Evolutionary conservation across 1,140 invertebrate genomes (phyloP), one percentile per base, ranked within the genome.

Genomic region (Cryptotermes secundus): DNA sequence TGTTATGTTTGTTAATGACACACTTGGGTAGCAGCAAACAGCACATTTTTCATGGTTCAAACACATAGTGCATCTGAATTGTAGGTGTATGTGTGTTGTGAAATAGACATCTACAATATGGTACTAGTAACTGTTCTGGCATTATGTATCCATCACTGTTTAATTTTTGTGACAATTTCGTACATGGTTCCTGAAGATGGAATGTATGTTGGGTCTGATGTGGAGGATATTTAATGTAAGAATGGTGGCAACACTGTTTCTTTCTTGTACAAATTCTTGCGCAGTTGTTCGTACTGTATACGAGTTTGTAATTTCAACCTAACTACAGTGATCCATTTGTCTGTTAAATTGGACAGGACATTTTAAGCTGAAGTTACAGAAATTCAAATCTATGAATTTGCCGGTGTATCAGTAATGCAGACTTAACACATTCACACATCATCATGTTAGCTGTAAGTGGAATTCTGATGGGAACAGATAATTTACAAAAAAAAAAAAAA

Each of bases 281-380:
- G 31, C 59, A 72, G 59, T 72, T n/a, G 59, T 26, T 65, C n/a
- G n/a, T 72, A 72, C 59, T 72, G 59, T 72, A 72, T 72, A 72
- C 59, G 59, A 72, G 14, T n/a, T 31, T 31, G n/a, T 72, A 9
- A 72, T 9, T 72, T 72, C 53, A 72, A 31, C 59, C n/a, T 72
- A 26, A 31, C n/a, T 72, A 2, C 26, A 31, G 26, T 72, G n/a
- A 31, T 72, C 14, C n/a, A n/a, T 16, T 72, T 72, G 59, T 16
- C 59, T 31, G 6, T 72, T 72, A 31, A 72, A 72, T n/a, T 31
- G n/a, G n/a, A 31, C 59, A 72, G 59, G 59, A 72, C 16, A 6
- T 72, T n/a, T n/a, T n/a, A 72, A 72, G 10, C 4, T n/a, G n/a
- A 31, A 31, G 26, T 9, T 72, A 31, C 10, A 72, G n/a, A 31